phyloP scores from a whole-genome alignment of 2,888 invertebrate species.

The Coecobrya sp. region DNA sequence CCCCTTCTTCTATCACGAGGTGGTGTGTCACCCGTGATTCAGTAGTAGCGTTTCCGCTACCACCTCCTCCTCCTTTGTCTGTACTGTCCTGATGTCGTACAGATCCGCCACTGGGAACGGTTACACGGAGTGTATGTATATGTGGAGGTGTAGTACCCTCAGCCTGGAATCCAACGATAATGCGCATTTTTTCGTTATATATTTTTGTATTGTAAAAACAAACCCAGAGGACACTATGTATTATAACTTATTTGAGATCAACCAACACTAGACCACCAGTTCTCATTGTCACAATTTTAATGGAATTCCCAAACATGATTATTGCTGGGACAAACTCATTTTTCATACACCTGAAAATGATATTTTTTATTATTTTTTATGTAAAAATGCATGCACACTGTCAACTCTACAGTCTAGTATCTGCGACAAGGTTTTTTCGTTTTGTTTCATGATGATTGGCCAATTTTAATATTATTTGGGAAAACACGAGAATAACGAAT shows the following conservation, averaged over 20 bases:
- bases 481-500: neutral
- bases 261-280: slow-evolving; percentile 6
- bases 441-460: slow-evolving; percentile 50
- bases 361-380: slow-evolving; percentile 21
- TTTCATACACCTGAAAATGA: neutral
- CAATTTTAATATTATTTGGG: neutral
- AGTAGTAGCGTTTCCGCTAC: slow-evolving; percentile 45
- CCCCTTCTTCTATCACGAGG: slow-evolving; percentile 79
- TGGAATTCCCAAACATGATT: slow-evolving; percentile 11
- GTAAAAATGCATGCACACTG: neutral
- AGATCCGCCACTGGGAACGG: slow-evolving; percentile 67
- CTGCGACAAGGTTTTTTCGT: slow-evolving; percentile 48
- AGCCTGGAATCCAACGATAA: slow-evolving; percentile 86
- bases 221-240: neutral
- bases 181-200: slow-evolving; percentile 83
- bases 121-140: slow-evolving; percentile 68
- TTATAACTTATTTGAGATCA: slow-evolving; percentile 39
- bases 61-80: slow-evolving; percentile 58
- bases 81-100: neutral
- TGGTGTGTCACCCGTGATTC: slow-evolving; percentile 72
- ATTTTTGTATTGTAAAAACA: slow-evolving; percentile 13
- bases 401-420: neutral
- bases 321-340: slow-evolving; percentile 5
- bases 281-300: neutral
- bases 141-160: slow-evolving; percentile 76